Base-by-base conservation (phyloP, 1,140 invertebrate genomes). In the Neoseiulus cucumeris region DNA sequence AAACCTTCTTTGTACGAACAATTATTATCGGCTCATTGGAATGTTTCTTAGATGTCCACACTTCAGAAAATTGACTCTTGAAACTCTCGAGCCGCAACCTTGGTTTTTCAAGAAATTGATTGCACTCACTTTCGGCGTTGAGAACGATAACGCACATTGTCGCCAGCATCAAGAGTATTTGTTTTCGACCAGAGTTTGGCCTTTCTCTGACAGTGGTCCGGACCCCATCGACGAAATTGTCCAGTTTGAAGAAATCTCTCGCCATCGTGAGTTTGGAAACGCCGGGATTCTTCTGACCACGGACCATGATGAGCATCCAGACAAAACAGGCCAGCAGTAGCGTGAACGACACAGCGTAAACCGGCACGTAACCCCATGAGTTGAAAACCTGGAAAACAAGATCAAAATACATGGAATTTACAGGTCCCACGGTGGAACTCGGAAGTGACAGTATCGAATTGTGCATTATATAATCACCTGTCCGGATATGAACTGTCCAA, bases 141-240 rank as follows among this genome's bases (percentile, higher is more conserved):
- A 59, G 51, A 14, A 59, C 51, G 33, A 59, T 59, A 9, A 59
- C 33, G 22, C 51, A 59, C 51, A 59, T 59, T n/a, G 51, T 59
- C 2, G 33, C 22, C 51, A 59, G 9, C 51, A 59, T 59, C 14
- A 59, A 25, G 4, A 59, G 51, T 17, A 59, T 59, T 33, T 59
- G 51, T 14, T 25, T 17, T 25, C 51, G 14, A 2, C 51, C 51
- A 12, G 51, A 59, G 9, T 59, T 25, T 20, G 51, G 51, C 22
- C 51, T 25, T 25, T 59, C 25, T 25, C 51, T n/a, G 25, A 59
- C 33, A 14, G 51, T 59, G 14, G 51, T 59, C 22, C 51, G 25
- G 14, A 59, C 51, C 5, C 51, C 51, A 12, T 59, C 51, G 14
- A 59, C 33, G 22, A 59, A 59, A 20, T 59, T 59, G 22, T 59